Evolutionary conservation across 1,140 invertebrate species (phyloP).

Genomic region (Archegozetes longisetosus): DNA sequence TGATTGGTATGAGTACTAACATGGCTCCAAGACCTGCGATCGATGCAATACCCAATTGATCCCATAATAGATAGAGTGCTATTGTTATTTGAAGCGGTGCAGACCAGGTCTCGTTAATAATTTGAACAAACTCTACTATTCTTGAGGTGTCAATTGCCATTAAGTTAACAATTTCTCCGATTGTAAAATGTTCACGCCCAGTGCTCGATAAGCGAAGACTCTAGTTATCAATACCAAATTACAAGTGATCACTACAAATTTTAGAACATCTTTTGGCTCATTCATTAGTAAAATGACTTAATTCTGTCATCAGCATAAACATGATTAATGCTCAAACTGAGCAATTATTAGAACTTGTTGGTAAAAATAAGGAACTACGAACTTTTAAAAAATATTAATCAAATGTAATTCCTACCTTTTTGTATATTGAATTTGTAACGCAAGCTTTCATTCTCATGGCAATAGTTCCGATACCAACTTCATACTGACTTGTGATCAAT

Average conservation of each 20-base stretch:
- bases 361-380: background rate
- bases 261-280: background rate
- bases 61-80: constrained; percentile 28
- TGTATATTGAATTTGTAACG: constrained; percentile 12
- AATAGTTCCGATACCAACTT: constrained; percentile 2
- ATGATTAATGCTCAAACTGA: too few relatives aligned
- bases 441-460: constrained; percentile 8
- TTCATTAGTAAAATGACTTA: too few relatives aligned
- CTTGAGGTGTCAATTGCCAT: constrained; percentile 19
- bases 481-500: constrained; percentile 8
- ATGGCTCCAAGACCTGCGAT: constrained; percentile 25
- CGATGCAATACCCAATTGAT: constrained; percentile 26
- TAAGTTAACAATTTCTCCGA: constrained; percentile 21
- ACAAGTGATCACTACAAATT: background rate
- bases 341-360: background rate
- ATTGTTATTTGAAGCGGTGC: constrained; percentile 25
- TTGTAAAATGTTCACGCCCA: constrained; percentile 21
- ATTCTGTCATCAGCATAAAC: too few relatives aligned
- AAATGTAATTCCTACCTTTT: constrained; percentile 1
- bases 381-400: background rate
- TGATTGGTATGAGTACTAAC: constrained; percentile 64
- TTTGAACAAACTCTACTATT: constrained; percentile 15
- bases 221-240: background rate
- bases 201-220: constrained; percentile 17
- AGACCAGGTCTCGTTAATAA: constrained; percentile 22